Base-by-base conservation (phyloP, 92 coral and sea anemone genomes). In the Galaxea fascicularis region DNA sequence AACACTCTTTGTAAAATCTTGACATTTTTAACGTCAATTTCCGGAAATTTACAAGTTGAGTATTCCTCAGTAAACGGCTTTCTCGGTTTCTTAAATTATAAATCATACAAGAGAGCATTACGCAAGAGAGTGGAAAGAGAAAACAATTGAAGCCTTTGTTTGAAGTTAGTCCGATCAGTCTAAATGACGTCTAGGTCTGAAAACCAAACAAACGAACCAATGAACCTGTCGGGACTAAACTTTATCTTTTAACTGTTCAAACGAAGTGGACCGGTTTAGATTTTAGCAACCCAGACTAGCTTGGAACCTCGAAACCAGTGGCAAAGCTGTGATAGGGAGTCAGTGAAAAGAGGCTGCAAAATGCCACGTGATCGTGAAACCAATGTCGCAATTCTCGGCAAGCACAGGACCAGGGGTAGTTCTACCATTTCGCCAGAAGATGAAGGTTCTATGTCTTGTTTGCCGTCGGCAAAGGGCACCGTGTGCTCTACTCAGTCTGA, bases 361-460 rank as follows among this genome's bases (percentile, higher is more conserved):
- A 73, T 77, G 82, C 57, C 71, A 0, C 54, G 39, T 20, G 82
- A 77, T 11, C 39, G 17, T 16, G 57, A 77, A 0, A 49, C 54
- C 24, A 22, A 16, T 10, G 70, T 62, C 21, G 53, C 82, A 10
- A 30, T 77, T 17, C 69, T 77, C n/a, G 70, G 82, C 41, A 22
- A 4, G 20, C 69, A 65, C 24, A 9, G 41, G 25, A 59, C 65
- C 60, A 22, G 56, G 5, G 54, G 53, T 7, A 30, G 66, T 17
- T 74, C 79, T 18, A 8, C 20, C 10, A 41, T 16, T n/a, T 77
- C 54, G 17, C 22, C 35, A 25, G 84, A 51, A 6, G 35, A 47
- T 21, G 26, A 79, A 44, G 84, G 74, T 4, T 79, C 84, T 1
- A 63, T 79, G 7, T 65, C 84, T 27, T 79, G 73, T 79, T 51